Evolutionary conservation across 2,888 invertebrate genomes (phyloP), one percentile per base, ranked within the genome.

Genomic region (Arrhopalites spinosus): DNA sequence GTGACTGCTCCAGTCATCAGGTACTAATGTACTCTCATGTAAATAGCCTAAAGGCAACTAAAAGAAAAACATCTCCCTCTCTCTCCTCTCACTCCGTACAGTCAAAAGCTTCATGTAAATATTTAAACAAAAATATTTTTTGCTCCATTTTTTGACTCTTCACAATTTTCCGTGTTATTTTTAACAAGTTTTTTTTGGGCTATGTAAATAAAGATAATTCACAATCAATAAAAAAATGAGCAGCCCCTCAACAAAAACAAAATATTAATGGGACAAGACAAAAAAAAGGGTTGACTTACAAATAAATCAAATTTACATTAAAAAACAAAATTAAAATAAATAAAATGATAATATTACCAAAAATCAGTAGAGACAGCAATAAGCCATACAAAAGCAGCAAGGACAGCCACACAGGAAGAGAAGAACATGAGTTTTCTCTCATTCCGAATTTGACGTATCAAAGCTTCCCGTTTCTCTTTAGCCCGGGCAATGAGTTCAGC

Each of bases 381-480:
- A 63, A 91, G 89, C 93, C 93, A 93, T 56, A 92, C 84, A 73
- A 92, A 88, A 2, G 90, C 87, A 29, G 90, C 89, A 0, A 92
- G 83, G 0, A 91, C 90, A 63, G 92, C 88, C 15, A 91, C 86
- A 15, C 89, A 85, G 0, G 92, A 92, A 83, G 91, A 91, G 0
- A 88, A 90, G 74, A 92, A 89, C 45, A 93, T 88, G n/a, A 91
- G 87, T 15, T 92, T 88, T 68, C 92, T 88, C 84, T 93, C 92
- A 59, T 69, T 53, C 43, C 77, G 66, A 23, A 79, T 74, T 70
- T 73, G 70, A 30, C 72, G 75, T 13, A 77, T 69, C n/a, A 79
- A 45, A 11, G 45, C 71, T 63, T 79, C 81, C 27, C 79, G 64
- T 50, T 76, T 73, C 56, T 77, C 78, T 56, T 71, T 78, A 0